Evolutionary conservation across 2,888 invertebrate species (phyloP), one percentile per base, ranked within the genome.

Genomic region (Caenorhabditis afra): DNA sequence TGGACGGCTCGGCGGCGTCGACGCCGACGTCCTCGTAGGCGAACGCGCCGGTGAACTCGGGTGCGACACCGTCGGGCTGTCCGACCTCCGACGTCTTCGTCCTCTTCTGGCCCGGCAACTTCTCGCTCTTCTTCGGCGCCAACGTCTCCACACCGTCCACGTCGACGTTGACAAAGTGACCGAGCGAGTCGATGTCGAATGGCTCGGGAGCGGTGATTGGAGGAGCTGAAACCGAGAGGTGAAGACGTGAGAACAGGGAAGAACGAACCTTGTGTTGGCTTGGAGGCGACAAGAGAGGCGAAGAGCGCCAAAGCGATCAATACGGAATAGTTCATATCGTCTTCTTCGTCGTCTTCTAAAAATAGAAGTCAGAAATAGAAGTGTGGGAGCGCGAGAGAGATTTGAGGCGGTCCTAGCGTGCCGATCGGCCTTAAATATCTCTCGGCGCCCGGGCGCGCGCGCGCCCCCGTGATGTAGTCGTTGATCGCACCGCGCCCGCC

Each of bases 61-160:
- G 78, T 18, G 62, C 62, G 10, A 75, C 57, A 35, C 75, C 75
- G 53, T 71, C 71, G 62, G 71, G 71, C 50, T 71, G 71, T 22
- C 57, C 62, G 41, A 71, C 62, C 57, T 71, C 71, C 20, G 71
- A 39, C 71, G n/a, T n/a, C n/a, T 57, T 71, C 62, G 53, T 61
- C 41, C 73, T 82, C 67, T 78, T 81, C 47, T 59, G 67, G 22
- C 77, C 68, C 49, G 78, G 77, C n/a, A 74, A 50, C 49, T 82
- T 82, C 47, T 82, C 82, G 23, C 62, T 22, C 41, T 82, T 82
- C 79, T 82, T 82, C 45, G 79, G 78, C 39, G 61, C 50, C 57
- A 62, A 45, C 12, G 74, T 64, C 49, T 77, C 77, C 11, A 82
- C 79, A 18, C 82, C 82, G 50, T 82, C 82, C 7, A 82, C 74